phyloP scores from a whole-genome alignment of 1,140 invertebrate species.

The Cecropterus lyciades region DNA sequence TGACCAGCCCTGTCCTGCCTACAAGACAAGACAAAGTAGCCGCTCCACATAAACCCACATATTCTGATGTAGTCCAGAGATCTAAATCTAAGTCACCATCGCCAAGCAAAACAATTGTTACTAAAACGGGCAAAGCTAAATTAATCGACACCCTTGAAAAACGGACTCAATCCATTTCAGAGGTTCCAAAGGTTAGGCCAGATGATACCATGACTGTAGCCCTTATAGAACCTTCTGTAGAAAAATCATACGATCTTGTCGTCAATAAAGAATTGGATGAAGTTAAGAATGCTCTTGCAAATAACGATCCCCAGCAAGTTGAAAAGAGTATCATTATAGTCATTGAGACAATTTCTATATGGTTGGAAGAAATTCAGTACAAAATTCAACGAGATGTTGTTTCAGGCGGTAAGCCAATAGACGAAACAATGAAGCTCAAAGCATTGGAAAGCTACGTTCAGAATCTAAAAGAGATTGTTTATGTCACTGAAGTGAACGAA shows the following conservation, averaged over 20 bases:
- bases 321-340: conserved; percentile 90
- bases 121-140: conserved; percentile 66
- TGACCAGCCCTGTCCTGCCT: conserved; percentile 53
- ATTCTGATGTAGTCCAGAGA: conserved; percentile 80
- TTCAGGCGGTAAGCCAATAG: conserved; percentile 46
- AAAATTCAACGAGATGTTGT: conserved; percentile 86
- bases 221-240: conserved; percentile 74
- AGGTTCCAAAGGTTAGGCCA: conserved; percentile 54
- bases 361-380: conserved; percentile 93
- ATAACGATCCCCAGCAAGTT: conserved; percentile 86
- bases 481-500: conserved; percentile 72
- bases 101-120: conserved; percentile 59
- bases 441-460: conserved; percentile 63
- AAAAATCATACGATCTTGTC: conserved; percentile 77
- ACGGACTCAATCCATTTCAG: conserved; percentile 64
- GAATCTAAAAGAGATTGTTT: conserved; percentile 68
- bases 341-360: conserved; percentile 91
- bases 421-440: conserved; percentile 63
- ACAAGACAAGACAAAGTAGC: conserved; percentile 42
- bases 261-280: conserved; percentile 85
- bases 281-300: conserved; percentile 86
- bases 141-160: conserved; percentile 69
- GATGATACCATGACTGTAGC: conserved; percentile 69
- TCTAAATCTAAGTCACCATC: conserved; percentile 81
- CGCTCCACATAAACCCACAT: conserved; percentile 63